A percentile compares a stretch with the other conserved stretches of the same genome.
Conservation (phyloP, 2,113 vertebrate genomes). For the Bubo bubo region DNA sequence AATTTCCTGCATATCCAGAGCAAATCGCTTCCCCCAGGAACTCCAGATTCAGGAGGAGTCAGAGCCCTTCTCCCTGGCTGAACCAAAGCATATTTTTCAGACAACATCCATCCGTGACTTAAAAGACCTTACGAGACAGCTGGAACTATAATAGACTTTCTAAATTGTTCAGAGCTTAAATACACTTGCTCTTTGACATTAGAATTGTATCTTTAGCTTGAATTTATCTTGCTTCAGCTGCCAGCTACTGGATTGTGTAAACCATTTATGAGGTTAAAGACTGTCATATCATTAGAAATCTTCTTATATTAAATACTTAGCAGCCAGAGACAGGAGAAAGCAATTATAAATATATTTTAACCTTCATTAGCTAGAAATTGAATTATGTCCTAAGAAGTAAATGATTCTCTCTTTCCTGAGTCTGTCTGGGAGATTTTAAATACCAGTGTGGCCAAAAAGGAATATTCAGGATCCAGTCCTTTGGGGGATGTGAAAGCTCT, state of each 20-base stretch:
- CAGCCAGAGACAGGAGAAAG: not conserved
- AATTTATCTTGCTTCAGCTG: not conserved
- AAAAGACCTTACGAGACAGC: not conserved
- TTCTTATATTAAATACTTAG: not conserved
- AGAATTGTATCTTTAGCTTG: not conserved
- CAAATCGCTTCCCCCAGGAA: not conserved
- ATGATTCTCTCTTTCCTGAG: not conserved
- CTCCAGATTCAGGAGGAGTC: not conserved
- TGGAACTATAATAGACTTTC: not conserved
- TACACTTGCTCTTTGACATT: not conserved
- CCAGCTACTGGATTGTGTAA: not conserved
- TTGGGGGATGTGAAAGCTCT: not conserved
- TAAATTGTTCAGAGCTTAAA: not conserved
- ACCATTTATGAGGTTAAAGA: not conserved
- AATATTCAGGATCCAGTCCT: not conserved
- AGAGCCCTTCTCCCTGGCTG: not conserved
- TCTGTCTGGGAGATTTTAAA: not conserved
- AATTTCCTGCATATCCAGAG: not conserved
- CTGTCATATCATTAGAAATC: not conserved
- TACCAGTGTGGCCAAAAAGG: not conserved
- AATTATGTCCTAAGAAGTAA: not conserved
- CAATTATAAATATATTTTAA: not conserved
- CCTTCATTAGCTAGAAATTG: not conserved
- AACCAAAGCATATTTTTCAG: not conserved
- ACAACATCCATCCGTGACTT: not conserved